Evolutionary conservation across 1,140 invertebrate genomes (phyloP), one percentile per base, ranked within the genome.

Genomic region (Pogonomyrmex barbatus): DNA sequence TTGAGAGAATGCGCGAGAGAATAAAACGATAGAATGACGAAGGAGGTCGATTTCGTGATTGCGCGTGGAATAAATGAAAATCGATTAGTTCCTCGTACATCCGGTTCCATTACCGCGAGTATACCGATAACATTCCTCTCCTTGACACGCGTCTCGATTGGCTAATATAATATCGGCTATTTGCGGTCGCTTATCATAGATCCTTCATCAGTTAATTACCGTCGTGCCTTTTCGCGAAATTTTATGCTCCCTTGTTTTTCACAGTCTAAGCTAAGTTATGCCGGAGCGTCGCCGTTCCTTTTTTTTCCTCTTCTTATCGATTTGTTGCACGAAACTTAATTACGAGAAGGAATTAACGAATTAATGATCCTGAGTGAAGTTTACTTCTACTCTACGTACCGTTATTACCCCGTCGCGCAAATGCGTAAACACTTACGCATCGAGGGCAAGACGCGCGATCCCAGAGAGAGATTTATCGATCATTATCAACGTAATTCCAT

Each of bases 401-500:
- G 79, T 83, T 83, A 83, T 82, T 60, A 82, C 2, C 39, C 30
- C 17, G 68, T 45, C 68, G 54, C 42, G 45, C 36, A 73, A 62
- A 83, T 33, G 79, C 39, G 6, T 58, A 60, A 58, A 73, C 17
- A 56, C 54, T 60, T 33, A 45, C 39, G 68, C 78, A 83, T 83
- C 42, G 79, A 60, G 79, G 79, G 68, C 54, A 62, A 83, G 68
- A 71, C 9, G 52, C 50, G 52, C 52, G 78, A 39, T 14, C 33
- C 42, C 42, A 63, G 58, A n/a, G 24, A 14, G n/a, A 65, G 75
- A 85, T 85, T 85, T 81, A 85, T 79, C 58, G 83, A 81, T 67
- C 30, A 81, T 85, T 85, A 78, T 85, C 83, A 67, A 56, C 17
- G 75, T 81, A 85, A 65, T 85, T 85, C 75, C 47, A 85, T 85